Conservation (phyloP, 2,888 invertebrate species). For the Eristalis intricaria region DNA sequence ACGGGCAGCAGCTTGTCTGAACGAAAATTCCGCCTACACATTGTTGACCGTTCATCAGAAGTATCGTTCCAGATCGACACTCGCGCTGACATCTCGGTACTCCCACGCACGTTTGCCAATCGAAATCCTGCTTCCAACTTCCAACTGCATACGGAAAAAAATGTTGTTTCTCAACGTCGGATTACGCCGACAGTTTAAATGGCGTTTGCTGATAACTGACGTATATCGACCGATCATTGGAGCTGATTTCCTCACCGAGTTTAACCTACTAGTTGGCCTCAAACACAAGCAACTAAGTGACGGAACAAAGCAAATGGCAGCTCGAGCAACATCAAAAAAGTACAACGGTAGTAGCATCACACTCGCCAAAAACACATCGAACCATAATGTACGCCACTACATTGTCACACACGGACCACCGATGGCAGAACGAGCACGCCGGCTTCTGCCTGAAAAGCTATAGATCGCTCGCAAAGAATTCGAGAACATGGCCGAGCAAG, state of each 20-base stretch:
- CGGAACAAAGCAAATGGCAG: not conserved
- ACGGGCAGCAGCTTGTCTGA: not conserved
- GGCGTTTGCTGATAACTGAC: not conserved
- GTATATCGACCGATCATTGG: not conserved
- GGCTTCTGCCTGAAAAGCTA: slow-evolving; percentile 10
- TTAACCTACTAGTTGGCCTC: not conserved
- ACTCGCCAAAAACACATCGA: not conserved
- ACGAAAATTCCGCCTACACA: not conserved
- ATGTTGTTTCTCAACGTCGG: not conserved
- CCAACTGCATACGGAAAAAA: too few species aligned
- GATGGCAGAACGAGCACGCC: not conserved
- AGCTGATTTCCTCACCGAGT: not conserved
- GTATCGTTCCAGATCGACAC: slow-evolving; percentile 1
- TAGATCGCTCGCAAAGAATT: not conserved
- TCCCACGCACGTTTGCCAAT: not conserved
- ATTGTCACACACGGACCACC: slow-evolving; percentile 4
- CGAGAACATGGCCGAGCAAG: not conserved
- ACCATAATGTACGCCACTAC: not conserved
- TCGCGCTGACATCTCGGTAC: not conserved
- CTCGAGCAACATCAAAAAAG: not conserved
- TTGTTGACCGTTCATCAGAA: not conserved
- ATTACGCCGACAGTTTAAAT: not conserved
- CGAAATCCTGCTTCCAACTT: too few species aligned
- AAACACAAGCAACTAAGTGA: not conserved
- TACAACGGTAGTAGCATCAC: not conserved